A percentile compares a stretch with the other conserved stretches of the same genome.
phyloP scores from a whole-genome alignment of 1,140 invertebrate genomes.

The Drosophila punjabiensis region DNA sequence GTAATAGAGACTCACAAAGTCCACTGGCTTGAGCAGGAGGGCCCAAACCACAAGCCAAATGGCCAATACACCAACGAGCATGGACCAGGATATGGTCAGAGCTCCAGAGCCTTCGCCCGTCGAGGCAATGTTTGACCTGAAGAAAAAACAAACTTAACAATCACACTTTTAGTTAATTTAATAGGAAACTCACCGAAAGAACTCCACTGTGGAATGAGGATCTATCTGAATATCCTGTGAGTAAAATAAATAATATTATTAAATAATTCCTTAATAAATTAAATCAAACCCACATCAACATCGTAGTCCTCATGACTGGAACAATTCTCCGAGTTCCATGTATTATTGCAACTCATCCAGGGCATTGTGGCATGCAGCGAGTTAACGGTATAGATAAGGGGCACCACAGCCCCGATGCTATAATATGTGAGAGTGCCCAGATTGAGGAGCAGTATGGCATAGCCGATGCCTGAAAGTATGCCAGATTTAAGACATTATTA shows the following conservation, averaged over 20 bases:
- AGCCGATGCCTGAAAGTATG: conserved; percentile 70
- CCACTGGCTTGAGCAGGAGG: conserved; percentile 60
- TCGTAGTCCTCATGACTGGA: conserved; percentile 69
- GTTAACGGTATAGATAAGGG: conserved; percentile 73
- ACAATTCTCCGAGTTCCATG: conserved; percentile 73
- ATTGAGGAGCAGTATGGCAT: conserved; percentile 75
- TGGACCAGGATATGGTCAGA: conserved; percentile 62
- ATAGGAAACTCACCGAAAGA: conserved; percentile 61
- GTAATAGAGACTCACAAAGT: conserved; percentile 52
- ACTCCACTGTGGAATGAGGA: conserved; percentile 76
- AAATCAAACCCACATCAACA: conserved; percentile 42
- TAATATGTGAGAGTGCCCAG: conserved; percentile 77
- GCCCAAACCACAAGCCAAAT: conserved; percentile 64
- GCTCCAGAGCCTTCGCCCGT: conserved; percentile 30
- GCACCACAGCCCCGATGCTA: conserved; percentile 71
- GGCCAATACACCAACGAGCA: conserved; percentile 58
- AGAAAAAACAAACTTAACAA: background rate
- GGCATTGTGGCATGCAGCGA: conserved; percentile 63
- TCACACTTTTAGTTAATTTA: too few relatives aligned
- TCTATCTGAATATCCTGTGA: conserved; percentile 24
- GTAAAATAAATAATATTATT: background rate
- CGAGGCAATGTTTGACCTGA: conserved; percentile 64
- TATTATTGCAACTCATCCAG: conserved; percentile 81
- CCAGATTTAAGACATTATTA: background rate
- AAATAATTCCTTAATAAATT: too few relatives aligned